A percentile compares a stretch with the other conserved stretches of the same genome.
These are phyloP conservation scores for Hepsetus odoe DNA, from an alignment of 2,113 vertebrate genomes.

Conservation along the genomic window DNA sequence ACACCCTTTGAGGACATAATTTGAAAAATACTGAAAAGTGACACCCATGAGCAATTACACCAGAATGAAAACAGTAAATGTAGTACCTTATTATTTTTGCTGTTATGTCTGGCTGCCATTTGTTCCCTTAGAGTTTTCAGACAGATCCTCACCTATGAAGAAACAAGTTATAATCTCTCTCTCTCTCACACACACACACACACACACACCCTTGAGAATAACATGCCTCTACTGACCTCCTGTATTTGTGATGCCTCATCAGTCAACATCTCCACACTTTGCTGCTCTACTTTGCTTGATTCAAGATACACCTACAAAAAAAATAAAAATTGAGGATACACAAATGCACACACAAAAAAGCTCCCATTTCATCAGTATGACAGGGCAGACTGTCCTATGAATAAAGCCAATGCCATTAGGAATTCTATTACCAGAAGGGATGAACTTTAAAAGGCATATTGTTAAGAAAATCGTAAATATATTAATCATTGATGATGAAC, in stretches of 20 bases:
- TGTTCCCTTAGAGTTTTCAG: constrained; percentile 77
- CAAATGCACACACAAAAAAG: neutral
- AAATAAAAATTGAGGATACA: neutral
- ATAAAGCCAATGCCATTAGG: too few species aligned
- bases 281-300: constrained; percentile 68
- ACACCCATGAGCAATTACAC: neutral
- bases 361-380: too few species aligned
- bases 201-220: too few species aligned
- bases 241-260: constrained; percentile 87
- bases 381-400: too few species aligned
- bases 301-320: constrained; percentile 49
- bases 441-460: too few species aligned
- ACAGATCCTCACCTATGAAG: constrained; percentile 75
- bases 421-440: too few species aligned
- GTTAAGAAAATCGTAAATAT: too few species aligned
- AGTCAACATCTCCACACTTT: constrained; percentile 79
- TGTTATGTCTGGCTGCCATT: constrained; percentile 76
- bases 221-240: constrained; percentile 72
- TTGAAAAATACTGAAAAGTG: too few species aligned
- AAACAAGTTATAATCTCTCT: constrained; percentile 4
- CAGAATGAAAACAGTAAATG: neutral
- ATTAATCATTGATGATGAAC: too few species aligned
- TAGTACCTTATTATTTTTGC: constrained; percentile 66
- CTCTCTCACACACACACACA: neutral
- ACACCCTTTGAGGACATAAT: neutral